phyloP scores from a whole-genome alignment of 2,888 invertebrate genomes.

The Protodeltote pygarga region DNA sequence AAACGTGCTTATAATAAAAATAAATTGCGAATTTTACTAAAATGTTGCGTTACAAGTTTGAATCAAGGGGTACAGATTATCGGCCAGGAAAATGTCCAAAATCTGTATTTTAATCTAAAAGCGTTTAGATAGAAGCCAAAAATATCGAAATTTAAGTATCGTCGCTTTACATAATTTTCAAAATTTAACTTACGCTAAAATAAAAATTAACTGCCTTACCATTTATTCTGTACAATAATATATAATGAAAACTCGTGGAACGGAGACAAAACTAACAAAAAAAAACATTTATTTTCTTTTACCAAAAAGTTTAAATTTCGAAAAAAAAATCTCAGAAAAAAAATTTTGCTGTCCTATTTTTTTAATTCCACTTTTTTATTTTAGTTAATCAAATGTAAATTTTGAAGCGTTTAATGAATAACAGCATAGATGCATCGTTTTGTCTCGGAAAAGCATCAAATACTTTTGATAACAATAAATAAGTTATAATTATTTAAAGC shows the following conservation, averaged over 20 bases:
- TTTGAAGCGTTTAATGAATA: constrained; percentile 31
- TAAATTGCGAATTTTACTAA: constrained; percentile 17
- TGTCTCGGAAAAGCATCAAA: constrained; percentile 55
- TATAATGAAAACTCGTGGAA: constrained; percentile 54
- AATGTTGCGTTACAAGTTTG: constrained; percentile 35
- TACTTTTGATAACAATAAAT: constrained; percentile 76
- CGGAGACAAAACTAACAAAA: constrained; percentile 50
- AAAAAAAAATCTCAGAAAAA: background rate
- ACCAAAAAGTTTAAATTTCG: constrained; percentile 1
- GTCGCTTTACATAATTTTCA: constrained; percentile 49
- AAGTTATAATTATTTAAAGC: constrained; percentile 70
- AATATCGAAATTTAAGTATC: constrained; percentile 56
- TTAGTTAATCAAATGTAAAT: constrained; percentile 1
- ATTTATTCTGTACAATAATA: constrained; percentile 61
- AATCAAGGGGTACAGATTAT: constrained; percentile 4
- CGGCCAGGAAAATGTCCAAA: constrained; percentile 23
- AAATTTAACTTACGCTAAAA: constrained; percentile 44
- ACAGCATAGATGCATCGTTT: constrained; percentile 35
- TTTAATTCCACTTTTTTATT: background rate
- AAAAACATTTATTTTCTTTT: background rate
- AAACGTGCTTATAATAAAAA: constrained; percentile 7
- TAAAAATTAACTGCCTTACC: constrained; percentile 55
- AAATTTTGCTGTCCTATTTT: background rate
- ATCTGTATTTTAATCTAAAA: constrained; percentile 20
- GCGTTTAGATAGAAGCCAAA: constrained; percentile 22